Percentiles rank a stretch among this genome's conserved stretches.
Evolutionary conservation across 2,113 vertebrate species (phyloP).

Genomic region (Agapornis roseicollis): DNA sequence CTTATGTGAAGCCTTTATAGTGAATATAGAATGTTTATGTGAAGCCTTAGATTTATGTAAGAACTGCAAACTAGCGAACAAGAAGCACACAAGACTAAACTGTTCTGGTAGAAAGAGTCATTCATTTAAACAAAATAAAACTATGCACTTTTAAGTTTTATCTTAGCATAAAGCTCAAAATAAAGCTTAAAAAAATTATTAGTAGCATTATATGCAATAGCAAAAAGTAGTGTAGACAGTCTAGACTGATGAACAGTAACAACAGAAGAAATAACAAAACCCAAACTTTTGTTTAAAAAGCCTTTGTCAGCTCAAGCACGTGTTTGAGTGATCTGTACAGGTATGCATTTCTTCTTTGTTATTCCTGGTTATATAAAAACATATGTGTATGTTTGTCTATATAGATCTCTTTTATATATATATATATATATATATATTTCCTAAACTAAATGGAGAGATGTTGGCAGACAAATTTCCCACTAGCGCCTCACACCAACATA

Average conservation of each 20-base stretch:
- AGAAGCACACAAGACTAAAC: background rate
- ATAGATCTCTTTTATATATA: background rate
- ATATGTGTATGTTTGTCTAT: background rate
- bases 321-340: background rate
- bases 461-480: background rate
- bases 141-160: background rate
- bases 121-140: background rate
- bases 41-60: background rate
- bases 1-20: background rate
- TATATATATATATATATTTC: background rate
- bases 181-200: background rate
- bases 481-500: background rate
- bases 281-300: background rate
- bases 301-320: background rate
- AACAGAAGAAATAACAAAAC: background rate
- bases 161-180: background rate
- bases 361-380: background rate
- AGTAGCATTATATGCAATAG: background rate
- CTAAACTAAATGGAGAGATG: background rate
- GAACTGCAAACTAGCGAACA: background rate
- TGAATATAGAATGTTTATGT: background rate
- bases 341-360: background rate
- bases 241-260: background rate
- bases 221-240: background rate
- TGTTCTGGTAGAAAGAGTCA: background rate